Percentiles rank a stretch among this genome's conserved stretches.
These are phyloP conservation scores for Psilanteris sp. DNA, from an alignment of 1,140 invertebrate genomes.

Conservation along the genomic window DNA sequence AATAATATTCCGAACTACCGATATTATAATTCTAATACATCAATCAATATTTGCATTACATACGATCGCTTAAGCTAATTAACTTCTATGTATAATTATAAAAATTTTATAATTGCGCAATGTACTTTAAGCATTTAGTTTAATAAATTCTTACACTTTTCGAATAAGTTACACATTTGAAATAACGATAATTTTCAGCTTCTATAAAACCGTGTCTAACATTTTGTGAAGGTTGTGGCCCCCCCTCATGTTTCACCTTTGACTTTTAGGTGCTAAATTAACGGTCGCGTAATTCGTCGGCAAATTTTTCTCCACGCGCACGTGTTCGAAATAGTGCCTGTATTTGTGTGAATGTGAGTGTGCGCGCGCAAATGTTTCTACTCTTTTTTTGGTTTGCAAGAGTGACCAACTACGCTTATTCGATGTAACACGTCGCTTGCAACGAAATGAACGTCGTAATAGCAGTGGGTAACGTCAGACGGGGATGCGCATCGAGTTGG, in stretches of 20 bases:
- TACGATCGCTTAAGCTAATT: too few relatives aligned
- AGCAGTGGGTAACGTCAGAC: slow-evolving; percentile 47
- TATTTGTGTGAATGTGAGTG: too few relatives aligned
- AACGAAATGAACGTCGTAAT: slow-evolving; percentile 56
- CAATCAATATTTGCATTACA: too few relatives aligned
- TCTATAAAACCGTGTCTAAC: slow-evolving; percentile 35
- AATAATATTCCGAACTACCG: too few relatives aligned
- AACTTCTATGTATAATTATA: too few relatives aligned
- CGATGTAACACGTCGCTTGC: slow-evolving; percentile 51
- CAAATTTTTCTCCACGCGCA: slow-evolving; percentile 3
- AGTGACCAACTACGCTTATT: slow-evolving; percentile 50
- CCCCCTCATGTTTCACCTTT: slow-evolving; percentile 38
- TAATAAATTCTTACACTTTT: too few relatives aligned
- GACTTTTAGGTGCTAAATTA: slow-evolving; percentile 52
- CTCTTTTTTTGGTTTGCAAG: slow-evolving; percentile 17
- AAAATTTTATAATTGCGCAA: too few relatives aligned
- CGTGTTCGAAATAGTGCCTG: background rate
- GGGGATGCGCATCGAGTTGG: slow-evolving; percentile 38
- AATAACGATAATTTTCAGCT: slow-evolving; percentile 39
- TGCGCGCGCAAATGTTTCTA: too few relatives aligned
- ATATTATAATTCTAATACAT: too few relatives aligned
- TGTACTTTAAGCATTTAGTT: too few relatives aligned
- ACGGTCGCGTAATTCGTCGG: slow-evolving; percentile 28
- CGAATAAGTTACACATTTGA: too few relatives aligned
- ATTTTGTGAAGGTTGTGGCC: slow-evolving; percentile 36